A percentile compares a stretch with the other conserved stretches of the same genome.
These are phyloP conservation scores for Ceratosolen fusciceps DNA, from an alignment of 1,140 invertebrate genomes.

Conservation along the genomic window DNA sequence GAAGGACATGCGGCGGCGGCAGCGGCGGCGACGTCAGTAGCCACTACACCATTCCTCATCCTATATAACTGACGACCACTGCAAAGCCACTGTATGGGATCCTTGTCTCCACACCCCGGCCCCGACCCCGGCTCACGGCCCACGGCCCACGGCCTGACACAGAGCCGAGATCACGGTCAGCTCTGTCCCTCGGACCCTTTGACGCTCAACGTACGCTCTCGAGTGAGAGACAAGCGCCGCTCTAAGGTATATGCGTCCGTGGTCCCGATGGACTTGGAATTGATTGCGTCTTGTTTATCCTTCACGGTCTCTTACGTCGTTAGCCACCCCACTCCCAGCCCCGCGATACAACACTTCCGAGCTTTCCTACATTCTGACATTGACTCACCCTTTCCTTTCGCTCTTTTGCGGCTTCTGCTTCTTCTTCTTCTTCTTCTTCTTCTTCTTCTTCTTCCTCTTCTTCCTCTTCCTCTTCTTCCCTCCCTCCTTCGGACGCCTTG, in stretches of 20 bases:
- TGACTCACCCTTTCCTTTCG: background rate
- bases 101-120: background rate
- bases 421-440: background rate
- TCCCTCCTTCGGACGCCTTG: background rate
- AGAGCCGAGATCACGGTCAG: background rate
- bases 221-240: background rate
- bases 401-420: background rate
- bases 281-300: constrained; percentile 26
- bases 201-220: background rate
- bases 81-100: constrained; percentile 15
- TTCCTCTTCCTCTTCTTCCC: background rate
- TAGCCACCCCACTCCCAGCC: background rate
- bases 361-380: constrained; percentile 8
- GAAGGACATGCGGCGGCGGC: background rate
- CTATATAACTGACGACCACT: constrained; percentile 46
- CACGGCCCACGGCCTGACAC: background rate
- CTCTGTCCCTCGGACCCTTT: background rate
- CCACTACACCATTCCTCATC: constrained; percentile 40
- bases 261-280: constrained; percentile 18
- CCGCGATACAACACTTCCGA: background rate
- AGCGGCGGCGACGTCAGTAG: constrained; percentile 22
- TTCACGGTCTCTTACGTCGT: background rate
- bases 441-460: no score
- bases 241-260: background rate
- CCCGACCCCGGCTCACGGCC: background rate